Percentiles rank a stretch among this genome's conserved stretches.
These are phyloP conservation scores for Pseudomyrmex gracilis DNA, from an alignment of 1,140 invertebrate genomes.

Conservation along the genomic window DNA sequence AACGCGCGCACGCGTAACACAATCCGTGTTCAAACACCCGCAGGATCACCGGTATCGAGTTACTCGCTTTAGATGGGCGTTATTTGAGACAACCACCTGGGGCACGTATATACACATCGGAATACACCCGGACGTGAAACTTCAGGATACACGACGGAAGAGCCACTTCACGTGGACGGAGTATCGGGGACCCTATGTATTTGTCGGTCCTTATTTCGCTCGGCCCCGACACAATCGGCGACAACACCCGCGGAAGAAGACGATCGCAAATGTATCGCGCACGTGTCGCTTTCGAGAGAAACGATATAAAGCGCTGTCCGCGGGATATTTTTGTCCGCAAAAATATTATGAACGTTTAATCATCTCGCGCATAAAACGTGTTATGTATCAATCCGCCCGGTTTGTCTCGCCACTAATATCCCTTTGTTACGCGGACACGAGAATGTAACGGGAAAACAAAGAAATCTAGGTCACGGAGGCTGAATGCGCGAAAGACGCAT, in stretches of 20 bases:
- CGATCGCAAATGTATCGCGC: conserved; percentile 23
- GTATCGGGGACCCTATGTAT: not conserved
- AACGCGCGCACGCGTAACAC: conserved; percentile 34
- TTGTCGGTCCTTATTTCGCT: not conserved
- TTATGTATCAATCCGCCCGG: not conserved
- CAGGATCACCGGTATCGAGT: conserved; percentile 50
- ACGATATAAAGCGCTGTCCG: no score
- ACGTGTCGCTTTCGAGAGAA: not conserved
- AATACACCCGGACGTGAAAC: conserved; percentile 18
- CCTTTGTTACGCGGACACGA: not conserved
- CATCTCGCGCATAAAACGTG: no score
- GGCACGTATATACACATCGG: conserved; percentile 41
- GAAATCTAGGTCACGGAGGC: conserved; percentile 18
- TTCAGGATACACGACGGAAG: conserved; percentile 47
- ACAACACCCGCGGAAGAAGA: no score
- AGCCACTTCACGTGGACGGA: conserved; percentile 21
- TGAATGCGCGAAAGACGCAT: not conserved
- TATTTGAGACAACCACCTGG: conserved; percentile 62
- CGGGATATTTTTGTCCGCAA: not conserved
- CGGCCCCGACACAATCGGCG: conserved; percentile 20
- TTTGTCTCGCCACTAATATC: not conserved
- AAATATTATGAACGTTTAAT: not conserved
- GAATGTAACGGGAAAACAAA: not conserved
- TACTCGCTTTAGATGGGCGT: conserved; percentile 53
- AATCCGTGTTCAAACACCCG: conserved; percentile 57